Evolutionary conservation across 2,797 vertebrate genomes (phyloP).

Genomic region (Danio albolineatus): DNA sequence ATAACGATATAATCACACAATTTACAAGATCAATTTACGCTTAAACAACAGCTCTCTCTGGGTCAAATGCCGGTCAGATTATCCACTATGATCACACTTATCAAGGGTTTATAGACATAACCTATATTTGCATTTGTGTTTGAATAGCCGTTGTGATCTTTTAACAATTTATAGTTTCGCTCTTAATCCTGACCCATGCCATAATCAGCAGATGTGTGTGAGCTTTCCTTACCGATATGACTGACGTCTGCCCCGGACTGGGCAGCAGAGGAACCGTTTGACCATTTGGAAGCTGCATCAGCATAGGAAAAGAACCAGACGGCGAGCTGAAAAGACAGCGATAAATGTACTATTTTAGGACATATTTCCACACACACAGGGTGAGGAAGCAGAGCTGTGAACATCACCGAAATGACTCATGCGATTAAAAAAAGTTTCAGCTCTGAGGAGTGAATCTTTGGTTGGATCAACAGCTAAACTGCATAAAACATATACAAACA

Average conservation of each 20-base stretch:
- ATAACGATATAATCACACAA: no score
- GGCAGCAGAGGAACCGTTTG: slow-evolving; percentile 92
- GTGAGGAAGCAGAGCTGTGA: slow-evolving; percentile 33
- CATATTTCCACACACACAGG: slow-evolving; percentile 1
- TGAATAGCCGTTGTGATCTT: no score
- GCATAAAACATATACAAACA: not conserved
- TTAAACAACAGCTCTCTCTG: no score
- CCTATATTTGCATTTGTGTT: no score
- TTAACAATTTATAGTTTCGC: no score
- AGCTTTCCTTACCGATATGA: slow-evolving; percentile 89
- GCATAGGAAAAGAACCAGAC: slow-evolving; percentile 86
- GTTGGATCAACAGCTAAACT: not conserved
- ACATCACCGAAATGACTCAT: slow-evolving; percentile 38
- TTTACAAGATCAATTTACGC: no score
- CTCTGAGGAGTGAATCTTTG: slow-evolving; percentile 6
- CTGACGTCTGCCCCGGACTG: slow-evolving; percentile 92
- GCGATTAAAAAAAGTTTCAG: slow-evolving; percentile 29
- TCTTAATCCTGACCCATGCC: not conserved
- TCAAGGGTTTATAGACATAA: no score
- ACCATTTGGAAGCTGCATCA: slow-evolving; percentile 96
- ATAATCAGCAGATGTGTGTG: not conserved
- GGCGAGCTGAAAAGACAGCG: slow-evolving; percentile 84
- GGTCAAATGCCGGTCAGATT: no score
- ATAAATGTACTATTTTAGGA: slow-evolving; percentile 7
- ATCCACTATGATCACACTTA: no score